Evolutionary conservation across 2,797 vertebrate species (phyloP).

Genomic region (Lophotriccus pileatus): DNA sequence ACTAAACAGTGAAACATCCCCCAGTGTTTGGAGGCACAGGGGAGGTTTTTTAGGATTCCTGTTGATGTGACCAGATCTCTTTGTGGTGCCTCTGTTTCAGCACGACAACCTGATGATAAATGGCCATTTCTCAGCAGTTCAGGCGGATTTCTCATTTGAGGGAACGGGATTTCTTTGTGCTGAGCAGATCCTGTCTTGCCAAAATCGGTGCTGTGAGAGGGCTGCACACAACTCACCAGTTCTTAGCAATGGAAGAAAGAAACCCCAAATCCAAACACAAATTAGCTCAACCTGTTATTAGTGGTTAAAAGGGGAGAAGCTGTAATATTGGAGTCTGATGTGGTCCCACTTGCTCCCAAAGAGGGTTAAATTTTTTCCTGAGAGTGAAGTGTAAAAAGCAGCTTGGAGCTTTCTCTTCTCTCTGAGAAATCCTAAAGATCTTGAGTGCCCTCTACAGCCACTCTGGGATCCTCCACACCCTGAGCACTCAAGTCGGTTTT

Average conservation of each 20-base stretch:
- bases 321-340: slow-evolving; percentile 27
- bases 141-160: background rate
- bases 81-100: background rate
- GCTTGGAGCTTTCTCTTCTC: background rate
- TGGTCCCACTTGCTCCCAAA: slow-evolving; percentile 24
- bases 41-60: background rate
- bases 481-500: background rate
- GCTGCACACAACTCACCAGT: background rate
- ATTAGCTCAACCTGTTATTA: slow-evolving; percentile 32
- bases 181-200: background rate
- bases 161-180: background rate
- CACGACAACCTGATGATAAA: background rate
- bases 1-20: background rate
- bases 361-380: background rate
- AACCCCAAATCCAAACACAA: slow-evolving; percentile 54
- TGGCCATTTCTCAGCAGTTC: background rate
- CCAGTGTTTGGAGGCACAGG: background rate
- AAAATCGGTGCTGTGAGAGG: background rate
- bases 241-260: slow-evolving; percentile 18
- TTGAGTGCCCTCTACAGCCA: slow-evolving; percentile 67
- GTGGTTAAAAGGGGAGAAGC: slow-evolving; percentile 50
- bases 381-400: background rate
- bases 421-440: slow-evolving; percentile 20
- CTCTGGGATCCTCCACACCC: background rate
- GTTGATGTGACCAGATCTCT: background rate